phyloP scores from a whole-genome alignment of 2,888 invertebrate genomes.

The Myathropa florea region DNA sequence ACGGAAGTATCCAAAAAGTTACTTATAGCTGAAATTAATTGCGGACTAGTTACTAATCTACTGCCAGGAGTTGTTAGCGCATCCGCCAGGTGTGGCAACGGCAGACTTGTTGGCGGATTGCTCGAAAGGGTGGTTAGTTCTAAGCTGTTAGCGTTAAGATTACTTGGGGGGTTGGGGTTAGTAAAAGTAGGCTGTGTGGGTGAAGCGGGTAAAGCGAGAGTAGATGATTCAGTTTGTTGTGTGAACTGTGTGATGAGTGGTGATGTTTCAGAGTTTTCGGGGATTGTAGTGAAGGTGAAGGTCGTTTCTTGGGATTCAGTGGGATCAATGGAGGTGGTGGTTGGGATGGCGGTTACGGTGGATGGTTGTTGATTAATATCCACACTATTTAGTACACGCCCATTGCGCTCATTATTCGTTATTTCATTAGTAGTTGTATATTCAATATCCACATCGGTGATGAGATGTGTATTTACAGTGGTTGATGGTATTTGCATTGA shows the following conservation, averaged over 20 bases:
- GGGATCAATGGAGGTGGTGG: background rate
- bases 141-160: constrained; percentile 56
- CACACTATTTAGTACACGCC: constrained; percentile 65
- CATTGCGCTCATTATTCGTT: constrained; percentile 71
- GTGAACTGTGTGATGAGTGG: constrained; percentile 37
- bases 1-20: constrained; percentile 73
- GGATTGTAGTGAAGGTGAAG: constrained; percentile 27
- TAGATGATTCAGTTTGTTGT: constrained; percentile 22
- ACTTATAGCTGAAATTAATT: constrained; percentile 72
- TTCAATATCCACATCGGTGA: constrained; percentile 68
- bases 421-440: constrained; percentile 72
- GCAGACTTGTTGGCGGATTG: constrained; percentile 72
- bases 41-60: constrained; percentile 72
- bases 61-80: constrained; percentile 73
- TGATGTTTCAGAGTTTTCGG: constrained; percentile 28
- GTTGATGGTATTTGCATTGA: constrained; percentile 55
- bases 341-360: constrained; percentile 26
- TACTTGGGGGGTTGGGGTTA: constrained; percentile 41
- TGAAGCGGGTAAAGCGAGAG: constrained; percentile 30
- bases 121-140: constrained; percentile 63
- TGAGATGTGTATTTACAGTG: constrained; percentile 71
- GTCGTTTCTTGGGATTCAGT: constrained; percentile 11
- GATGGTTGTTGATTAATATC: constrained; percentile 50
- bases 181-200: constrained; percentile 49
- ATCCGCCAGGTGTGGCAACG: constrained; percentile 69